Percentiles rank a stretch among this genome's conserved stretches.
Evolutionary conservation across 2,888 invertebrate species (phyloP).

Genomic region (Nasonia oneida): DNA sequence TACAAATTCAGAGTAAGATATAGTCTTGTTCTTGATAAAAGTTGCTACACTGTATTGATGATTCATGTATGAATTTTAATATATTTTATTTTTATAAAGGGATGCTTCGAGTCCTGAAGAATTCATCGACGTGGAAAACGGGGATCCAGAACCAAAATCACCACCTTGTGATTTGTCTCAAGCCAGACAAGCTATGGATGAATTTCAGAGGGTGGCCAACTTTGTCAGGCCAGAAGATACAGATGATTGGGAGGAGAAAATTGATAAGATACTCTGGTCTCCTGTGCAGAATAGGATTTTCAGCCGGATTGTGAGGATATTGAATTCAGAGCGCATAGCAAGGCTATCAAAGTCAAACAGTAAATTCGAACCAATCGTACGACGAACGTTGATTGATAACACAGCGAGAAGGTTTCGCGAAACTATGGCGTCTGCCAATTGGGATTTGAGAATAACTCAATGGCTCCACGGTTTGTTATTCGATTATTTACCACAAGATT

Average conservation of each 20-base stretch:
- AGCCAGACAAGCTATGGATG: slow-evolving; percentile 85
- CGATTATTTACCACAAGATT: slow-evolving; percentile 84
- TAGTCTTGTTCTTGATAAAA: not conserved
- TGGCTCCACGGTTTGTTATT: slow-evolving; percentile 89
- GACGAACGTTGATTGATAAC: slow-evolving; percentile 86
- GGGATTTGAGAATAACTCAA: slow-evolving; percentile 87
- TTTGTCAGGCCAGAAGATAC: slow-evolving; percentile 82
- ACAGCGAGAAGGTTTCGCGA: slow-evolving; percentile 85
- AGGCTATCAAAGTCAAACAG: slow-evolving; percentile 83
- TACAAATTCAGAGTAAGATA: slow-evolving; percentile 38
- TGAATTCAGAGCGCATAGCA: slow-evolving; percentile 85
- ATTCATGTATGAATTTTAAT: slow-evolving; percentile 18
- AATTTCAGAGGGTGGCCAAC: slow-evolving; percentile 85
- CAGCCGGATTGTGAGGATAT: slow-evolving; percentile 83
- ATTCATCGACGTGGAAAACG: slow-evolving; percentile 68
- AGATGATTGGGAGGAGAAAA: slow-evolving; percentile 86
- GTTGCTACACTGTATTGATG: not conserved
- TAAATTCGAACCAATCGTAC: slow-evolving; percentile 85
- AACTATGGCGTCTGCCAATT: slow-evolving; percentile 85
- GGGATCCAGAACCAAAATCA: slow-evolving; percentile 67
- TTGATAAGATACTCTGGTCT: slow-evolving; percentile 84
- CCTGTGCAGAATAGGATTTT: slow-evolving; percentile 84
- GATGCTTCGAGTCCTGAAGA: slow-evolving; percentile 69
- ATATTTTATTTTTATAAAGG: slow-evolving; percentile 56
- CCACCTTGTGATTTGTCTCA: slow-evolving; percentile 83